Base-by-base conservation (phyloP, 2,888 invertebrate genomes). In the Abscondita cerata region DNA sequence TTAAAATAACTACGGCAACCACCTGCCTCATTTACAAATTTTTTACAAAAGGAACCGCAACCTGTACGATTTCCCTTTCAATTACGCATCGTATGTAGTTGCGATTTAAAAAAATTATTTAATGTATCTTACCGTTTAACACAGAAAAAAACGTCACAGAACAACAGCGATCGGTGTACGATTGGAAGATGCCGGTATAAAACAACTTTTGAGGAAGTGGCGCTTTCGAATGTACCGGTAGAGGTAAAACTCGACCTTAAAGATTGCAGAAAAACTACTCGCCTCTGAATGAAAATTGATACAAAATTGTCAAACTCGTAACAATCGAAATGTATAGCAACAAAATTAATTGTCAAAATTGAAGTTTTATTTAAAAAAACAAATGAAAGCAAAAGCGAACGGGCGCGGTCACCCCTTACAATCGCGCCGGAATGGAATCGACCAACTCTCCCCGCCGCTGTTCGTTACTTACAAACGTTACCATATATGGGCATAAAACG, bases 401-500 rank as follows among this genome's bases (percentile, higher is more conserved):
- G 8, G 9, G 20, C 57, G 16, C 59, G 75, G 71, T 72, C 75
- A 70, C 76, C 76, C 78, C 78, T 25, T 76, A 64, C 64, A 62
- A 52, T 65, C 9, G 54, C 46, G 40, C 13, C 15, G 41, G 19
- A 16, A 40, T 60, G 44, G 64, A 62, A 65, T 59, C 56, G 61
- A 40, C 69, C 62, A 46, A 6, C 6, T 6, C 25, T 25, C 69
- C 68, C 69, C 68, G 46, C 57, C 82, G 81, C 79, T 78, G 80
- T 25, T 25, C 25, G 25, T 79, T 83, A 83, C 83, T 85, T 83
- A 86, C 85, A 84, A 77, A 85, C 84, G 85, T 88, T 87, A 87
- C 90, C 90, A 87, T 90, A 90, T 90, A 90, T 88, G 90, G 90
- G 86, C 88, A 90, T 89, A 87, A 85, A 87, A 87, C 85, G 85